A percentile compares a stretch with the other conserved stretches of the same genome.
Conservation (phyloP, 2,113 vertebrate genomes). For the Nibea albiflora region DNA sequence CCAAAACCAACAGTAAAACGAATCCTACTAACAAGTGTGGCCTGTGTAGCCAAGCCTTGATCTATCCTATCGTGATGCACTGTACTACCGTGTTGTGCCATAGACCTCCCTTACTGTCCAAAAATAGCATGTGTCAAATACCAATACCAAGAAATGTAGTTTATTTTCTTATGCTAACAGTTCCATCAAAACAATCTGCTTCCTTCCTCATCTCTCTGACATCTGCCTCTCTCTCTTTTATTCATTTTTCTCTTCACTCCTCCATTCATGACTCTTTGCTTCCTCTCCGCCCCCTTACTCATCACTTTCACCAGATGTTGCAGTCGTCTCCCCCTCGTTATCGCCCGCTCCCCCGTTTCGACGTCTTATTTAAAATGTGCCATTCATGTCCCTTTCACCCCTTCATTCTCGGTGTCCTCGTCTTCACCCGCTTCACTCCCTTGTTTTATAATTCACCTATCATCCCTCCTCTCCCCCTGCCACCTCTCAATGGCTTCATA, state of each 20-base stretch:
- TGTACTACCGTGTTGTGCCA: neutral
- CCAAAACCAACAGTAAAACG: neutral
- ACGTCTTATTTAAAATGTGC: conserved; percentile 63
- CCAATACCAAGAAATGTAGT: neutral
- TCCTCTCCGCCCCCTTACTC: conserved; percentile 9
- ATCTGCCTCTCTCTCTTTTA: conserved; percentile 2
- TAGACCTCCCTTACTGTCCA: neutral
- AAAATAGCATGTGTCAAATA: neutral
- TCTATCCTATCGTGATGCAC: too few species aligned
- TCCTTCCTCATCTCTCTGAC: neutral
- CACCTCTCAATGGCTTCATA: conserved; percentile 63
- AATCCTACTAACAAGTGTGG: neutral
- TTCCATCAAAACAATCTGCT: neutral
- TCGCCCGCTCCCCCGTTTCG: conserved; percentile 31
- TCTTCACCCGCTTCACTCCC: conserved; percentile 65
- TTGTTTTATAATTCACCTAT: conserved; percentile 73
- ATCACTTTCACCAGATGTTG: conserved; percentile 25
- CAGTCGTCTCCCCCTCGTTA: conserved; percentile 21
- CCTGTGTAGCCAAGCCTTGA: neutral
- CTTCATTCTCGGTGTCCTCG: conserved; percentile 35
- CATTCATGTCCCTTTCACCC: conserved; percentile 51
- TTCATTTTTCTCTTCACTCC: neutral
- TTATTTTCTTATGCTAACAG: neutral
- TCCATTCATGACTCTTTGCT: neutral
- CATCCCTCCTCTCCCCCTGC: conserved; percentile 40